Conservation (phyloP, 64 coral and sea anemone species). For the Pocillopora verrucosa region DNA sequence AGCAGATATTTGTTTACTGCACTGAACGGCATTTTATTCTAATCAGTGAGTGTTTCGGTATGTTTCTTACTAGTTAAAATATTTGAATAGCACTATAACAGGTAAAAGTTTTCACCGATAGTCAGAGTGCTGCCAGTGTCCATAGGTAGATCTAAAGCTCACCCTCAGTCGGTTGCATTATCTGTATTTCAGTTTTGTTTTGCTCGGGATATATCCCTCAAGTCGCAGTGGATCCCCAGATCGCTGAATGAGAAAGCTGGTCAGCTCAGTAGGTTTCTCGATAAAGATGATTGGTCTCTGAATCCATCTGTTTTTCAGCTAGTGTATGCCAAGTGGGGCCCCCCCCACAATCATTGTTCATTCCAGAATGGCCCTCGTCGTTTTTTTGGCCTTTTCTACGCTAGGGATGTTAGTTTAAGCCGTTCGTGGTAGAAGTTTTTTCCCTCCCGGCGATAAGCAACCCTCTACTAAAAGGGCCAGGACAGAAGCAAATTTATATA, state of each 20-base stretch:
- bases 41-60: too few species aligned
- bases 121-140: slow-evolving; percentile 32
- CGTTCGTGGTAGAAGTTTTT: not conserved
- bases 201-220: not conserved
- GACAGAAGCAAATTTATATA: not conserved
- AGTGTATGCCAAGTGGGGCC: slow-evolving; percentile 36
- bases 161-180: not conserved
- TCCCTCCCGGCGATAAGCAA: not conserved
- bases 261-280: slow-evolving; percentile 34
- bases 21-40: too few species aligned
- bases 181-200: slow-evolving; percentile 6
- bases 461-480: not conserved
- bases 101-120: slow-evolving; percentile 15
- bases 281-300: slow-evolving; percentile 54
- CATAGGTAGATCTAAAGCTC: slow-evolving; percentile 28
- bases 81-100: too few species aligned
- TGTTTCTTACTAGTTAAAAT: too few species aligned
- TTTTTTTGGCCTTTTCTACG: too few species aligned
- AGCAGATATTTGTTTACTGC: too few species aligned
- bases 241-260: not conserved
- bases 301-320: slow-evolving; percentile 35
- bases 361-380: not conserved
- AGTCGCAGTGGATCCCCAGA: slow-evolving; percentile 43
- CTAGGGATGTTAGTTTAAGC: not conserved
- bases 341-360: not conserved